Evolutionary conservation across 2,113 vertebrate genomes (phyloP).

Genomic region (Pholis gunnellus): DNA sequence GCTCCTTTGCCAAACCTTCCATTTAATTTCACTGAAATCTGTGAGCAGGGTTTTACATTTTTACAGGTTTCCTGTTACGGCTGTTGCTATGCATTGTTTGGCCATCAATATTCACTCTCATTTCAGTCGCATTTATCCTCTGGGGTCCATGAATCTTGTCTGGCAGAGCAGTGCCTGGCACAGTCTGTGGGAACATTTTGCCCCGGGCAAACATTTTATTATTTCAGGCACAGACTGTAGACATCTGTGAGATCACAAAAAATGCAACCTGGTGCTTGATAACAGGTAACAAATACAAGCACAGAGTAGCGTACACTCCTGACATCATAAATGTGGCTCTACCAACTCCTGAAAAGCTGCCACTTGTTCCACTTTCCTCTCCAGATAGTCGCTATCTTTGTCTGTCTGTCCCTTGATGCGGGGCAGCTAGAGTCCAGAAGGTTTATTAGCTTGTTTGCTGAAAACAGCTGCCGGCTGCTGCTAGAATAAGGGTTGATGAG

Average conservation of each 20-base stretch:
- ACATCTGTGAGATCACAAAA: constrained; percentile 4
- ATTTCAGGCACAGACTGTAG: not conserved
- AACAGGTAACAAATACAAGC: not conserved
- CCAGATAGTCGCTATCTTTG: not conserved
- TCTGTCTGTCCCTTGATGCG: not conserved
- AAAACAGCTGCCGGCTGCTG: constrained; percentile 5
- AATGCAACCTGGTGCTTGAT: not conserved
- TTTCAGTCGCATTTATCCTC: too few species aligned
- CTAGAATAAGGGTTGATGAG: not conserved
- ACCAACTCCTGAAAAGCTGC: not conserved
- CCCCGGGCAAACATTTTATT: not conserved
- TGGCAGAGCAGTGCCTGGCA: not conserved
- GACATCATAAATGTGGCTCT: not conserved
- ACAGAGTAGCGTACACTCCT: not conserved
- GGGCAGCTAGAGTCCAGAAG: not conserved
- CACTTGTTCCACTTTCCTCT: not conserved
- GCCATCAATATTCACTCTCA: not conserved
- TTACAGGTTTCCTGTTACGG: too few species aligned
- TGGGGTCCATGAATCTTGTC: too few species aligned
- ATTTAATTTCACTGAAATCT: not conserved
- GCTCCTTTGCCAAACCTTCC: not conserved
- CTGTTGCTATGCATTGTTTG: not conserved
- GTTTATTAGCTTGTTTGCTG: constrained; percentile 2
- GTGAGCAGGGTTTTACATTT: not conserved
- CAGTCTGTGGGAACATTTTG: not conserved